A percentile compares a stretch with the other conserved stretches of the same genome.
phyloP scores from a whole-genome alignment of 2,113 vertebrate species.

The Panthera tigris region DNA sequence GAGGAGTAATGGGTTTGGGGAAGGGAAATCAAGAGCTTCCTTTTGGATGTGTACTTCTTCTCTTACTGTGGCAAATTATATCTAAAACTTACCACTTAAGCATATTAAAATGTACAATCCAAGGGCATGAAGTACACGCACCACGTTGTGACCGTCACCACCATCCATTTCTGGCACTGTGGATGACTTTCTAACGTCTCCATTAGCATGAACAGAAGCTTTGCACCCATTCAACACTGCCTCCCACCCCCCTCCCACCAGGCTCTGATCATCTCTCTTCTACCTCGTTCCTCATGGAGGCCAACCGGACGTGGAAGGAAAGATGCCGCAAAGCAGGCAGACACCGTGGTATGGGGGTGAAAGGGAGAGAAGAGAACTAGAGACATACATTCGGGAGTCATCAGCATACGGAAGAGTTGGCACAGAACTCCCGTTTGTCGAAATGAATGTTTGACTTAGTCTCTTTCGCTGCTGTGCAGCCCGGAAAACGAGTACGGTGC shows the following conservation, averaged over 20 bases:
- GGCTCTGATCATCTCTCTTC: neutral
- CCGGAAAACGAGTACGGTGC: neutral
- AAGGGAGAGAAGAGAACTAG: neutral
- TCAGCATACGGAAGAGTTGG: rapidly evolving
- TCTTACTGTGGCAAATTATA: neutral
- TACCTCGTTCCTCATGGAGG: neutral
- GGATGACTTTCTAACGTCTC: neutral
- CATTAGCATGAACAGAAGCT: neutral
- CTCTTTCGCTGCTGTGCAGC: neutral
- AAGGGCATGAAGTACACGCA: neutral
- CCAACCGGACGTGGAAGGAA: neutral
- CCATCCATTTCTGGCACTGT: neutral
- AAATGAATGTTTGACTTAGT: neutral
- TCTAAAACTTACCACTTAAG: neutral
- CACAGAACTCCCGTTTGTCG: neutral
- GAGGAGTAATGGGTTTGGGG: neutral
- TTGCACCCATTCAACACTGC: neutral
- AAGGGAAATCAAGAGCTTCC: neutral
- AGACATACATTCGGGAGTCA: neutral
- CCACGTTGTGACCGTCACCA: neutral
- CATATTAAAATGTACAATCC: neutral
- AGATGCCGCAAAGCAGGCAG: neutral
- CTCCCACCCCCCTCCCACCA: rapidly evolving
- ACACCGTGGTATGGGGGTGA: neutral
- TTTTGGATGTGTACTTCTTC: neutral